Percentiles rank a stretch among this genome's conserved stretches.
Conservation (phyloP, 2,113 vertebrate species). For the Spea bombifrons region DNA sequence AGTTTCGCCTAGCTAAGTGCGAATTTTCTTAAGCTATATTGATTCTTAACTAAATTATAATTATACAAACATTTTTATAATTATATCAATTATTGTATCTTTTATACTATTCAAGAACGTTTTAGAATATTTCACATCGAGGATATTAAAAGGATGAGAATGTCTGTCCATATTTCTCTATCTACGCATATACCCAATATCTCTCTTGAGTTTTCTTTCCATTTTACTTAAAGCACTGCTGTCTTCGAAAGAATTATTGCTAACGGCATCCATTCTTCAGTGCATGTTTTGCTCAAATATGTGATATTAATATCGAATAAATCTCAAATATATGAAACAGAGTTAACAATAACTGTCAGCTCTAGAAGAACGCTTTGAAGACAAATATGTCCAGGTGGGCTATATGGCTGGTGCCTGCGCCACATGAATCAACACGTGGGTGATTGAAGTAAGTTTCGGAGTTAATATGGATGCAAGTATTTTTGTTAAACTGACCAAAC, state of each 20-base stretch:
- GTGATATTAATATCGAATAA: slow-evolving; percentile 26
- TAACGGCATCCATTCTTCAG: not conserved
- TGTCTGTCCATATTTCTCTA: too few relatives aligned
- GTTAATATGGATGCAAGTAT: slow-evolving; percentile 3
- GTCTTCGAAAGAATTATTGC: slow-evolving; percentile 16
- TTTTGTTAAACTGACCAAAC: slow-evolving; percentile 24
- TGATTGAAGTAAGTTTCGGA: slow-evolving; percentile 2
- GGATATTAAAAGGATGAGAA: too few relatives aligned
- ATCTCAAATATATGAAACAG: slow-evolving; percentile 10
- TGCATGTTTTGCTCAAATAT: not conserved
- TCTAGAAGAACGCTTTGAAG: slow-evolving; percentile 7
- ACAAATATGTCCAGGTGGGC: slow-evolving; percentile 14
- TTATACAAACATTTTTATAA: too few relatives aligned
- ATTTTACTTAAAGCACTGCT: not conserved
- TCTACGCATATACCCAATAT: too few relatives aligned
- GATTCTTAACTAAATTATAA: too few relatives aligned
- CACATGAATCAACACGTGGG: slow-evolving; percentile 24
- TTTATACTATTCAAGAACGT: too few relatives aligned
- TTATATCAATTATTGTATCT: too few relatives aligned
- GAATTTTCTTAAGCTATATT: too few relatives aligned
- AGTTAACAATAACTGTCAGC: slow-evolving; percentile 34
- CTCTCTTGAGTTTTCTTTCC: not conserved
- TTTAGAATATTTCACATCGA: too few relatives aligned
- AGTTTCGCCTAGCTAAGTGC: too few relatives aligned
- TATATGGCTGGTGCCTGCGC: not conserved